Percentiles rank a stretch among this genome's conserved stretches.
Evolutionary conservation across 2,888 invertebrate genomes (phyloP).

Genomic region (Eledone cirrhosa): DNA sequence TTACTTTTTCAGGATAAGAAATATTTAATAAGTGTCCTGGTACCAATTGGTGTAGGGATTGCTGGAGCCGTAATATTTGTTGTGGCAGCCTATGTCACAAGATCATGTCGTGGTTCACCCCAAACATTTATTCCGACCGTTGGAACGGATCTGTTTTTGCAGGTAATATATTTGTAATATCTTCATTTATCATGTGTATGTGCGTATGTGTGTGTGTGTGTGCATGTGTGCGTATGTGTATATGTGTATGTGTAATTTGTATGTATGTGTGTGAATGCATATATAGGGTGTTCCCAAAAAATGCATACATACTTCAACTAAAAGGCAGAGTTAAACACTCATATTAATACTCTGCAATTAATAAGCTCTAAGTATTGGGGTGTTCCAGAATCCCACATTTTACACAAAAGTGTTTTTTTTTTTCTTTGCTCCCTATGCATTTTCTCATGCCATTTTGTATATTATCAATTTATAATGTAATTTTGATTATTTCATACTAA

Average conservation of each 20-base stretch:
- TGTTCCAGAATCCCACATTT: too few species aligned
- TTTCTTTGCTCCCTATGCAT: too few species aligned
- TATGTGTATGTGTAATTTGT: neutral
- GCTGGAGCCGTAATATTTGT: slow-evolving; percentile 27
- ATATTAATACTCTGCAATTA: too few species aligned
- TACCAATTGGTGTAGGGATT: slow-evolving; percentile 25
- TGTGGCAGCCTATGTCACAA: slow-evolving; percentile 25
- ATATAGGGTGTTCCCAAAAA: too few species aligned
- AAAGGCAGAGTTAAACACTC: too few species aligned
- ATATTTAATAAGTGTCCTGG: slow-evolving; percentile 25
- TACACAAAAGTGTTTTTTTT: too few species aligned
- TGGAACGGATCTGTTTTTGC: slow-evolving; percentile 12
- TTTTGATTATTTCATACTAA: too few species aligned
- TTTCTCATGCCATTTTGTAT: too few species aligned
- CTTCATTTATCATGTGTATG: neutral
- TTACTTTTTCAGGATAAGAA: slow-evolving; percentile 24
- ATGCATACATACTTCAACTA: too few species aligned
- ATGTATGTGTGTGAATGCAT: neutral
- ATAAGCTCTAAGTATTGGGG: too few species aligned
- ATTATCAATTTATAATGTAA: too few species aligned
- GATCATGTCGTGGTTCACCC: slow-evolving; percentile 2
- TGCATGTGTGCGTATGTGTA: neutral
- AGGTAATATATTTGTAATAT: neutral
- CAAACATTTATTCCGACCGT: slow-evolving; percentile 20
- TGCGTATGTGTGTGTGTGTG: neutral